A percentile compares a stretch with the other conserved stretches of the same genome.
Evolutionary conservation across 2,888 invertebrate species (phyloP).

Genomic region (Augochlorella aurata): DNA sequence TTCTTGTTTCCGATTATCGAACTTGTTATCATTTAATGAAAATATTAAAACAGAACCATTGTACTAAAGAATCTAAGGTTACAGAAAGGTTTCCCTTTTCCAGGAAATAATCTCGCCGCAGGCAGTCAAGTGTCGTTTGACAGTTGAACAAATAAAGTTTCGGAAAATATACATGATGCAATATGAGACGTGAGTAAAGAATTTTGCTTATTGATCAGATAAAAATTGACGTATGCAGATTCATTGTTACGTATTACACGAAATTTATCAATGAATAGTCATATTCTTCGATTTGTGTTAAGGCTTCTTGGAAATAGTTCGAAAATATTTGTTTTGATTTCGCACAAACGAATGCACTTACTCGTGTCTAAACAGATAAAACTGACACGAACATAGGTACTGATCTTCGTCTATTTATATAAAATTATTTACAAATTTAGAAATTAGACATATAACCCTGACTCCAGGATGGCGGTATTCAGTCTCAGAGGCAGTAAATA

Average conservation of each 20-base stretch:
- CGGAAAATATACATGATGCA: background rate
- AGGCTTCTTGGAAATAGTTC: background rate
- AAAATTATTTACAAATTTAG: too few species aligned
- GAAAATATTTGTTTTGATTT: background rate
- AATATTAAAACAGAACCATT: background rate
- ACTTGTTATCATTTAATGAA: background rate
- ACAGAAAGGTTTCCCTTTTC: background rate
- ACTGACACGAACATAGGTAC: too few species aligned
- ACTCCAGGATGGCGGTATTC: too few species aligned
- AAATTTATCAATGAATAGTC: background rate
- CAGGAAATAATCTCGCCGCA: background rate
- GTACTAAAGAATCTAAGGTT: background rate
- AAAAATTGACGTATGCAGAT: too few species aligned
- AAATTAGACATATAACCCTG: too few species aligned
- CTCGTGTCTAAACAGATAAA: background rate
- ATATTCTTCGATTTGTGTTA: background rate
- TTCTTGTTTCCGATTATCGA: background rate
- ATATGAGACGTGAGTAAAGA: background rate
- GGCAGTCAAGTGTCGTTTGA: background rate
- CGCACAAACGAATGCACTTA: background rate
- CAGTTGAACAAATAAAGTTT: background rate
- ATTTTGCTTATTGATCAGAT: background rate
- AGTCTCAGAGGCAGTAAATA: too few species aligned
- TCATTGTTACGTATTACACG: too few species aligned
- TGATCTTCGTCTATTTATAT: too few species aligned